Evolutionary conservation across 2,113 vertebrate genomes (phyloP).

Genomic region (Jacana jacana): DNA sequence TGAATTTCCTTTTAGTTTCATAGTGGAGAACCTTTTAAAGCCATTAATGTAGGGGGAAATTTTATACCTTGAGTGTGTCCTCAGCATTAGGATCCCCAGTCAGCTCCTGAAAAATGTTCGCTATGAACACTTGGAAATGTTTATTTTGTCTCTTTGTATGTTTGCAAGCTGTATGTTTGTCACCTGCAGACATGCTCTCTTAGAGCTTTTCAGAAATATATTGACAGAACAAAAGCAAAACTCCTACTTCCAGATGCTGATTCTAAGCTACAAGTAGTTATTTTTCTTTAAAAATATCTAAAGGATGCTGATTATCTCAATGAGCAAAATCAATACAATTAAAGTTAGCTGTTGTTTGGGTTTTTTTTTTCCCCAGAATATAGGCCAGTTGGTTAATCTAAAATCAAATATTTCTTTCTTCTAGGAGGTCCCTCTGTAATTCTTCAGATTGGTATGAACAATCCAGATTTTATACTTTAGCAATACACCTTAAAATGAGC

Average conservation of each 20-base stretch:
- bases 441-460: neutral
- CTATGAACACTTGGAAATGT: neutral
- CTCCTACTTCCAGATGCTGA: neutral
- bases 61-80: neutral
- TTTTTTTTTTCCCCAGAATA: neutral
- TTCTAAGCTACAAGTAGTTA: neutral
- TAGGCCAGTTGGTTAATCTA: neutral
- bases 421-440: neutral
- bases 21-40: neutral
- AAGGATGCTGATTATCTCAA: neutral
- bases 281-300: neutral
- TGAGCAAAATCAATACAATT: neutral
- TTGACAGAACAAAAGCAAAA: neutral
- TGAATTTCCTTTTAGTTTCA: neutral
- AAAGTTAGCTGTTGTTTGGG: accelerated
- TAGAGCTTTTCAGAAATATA: neutral
- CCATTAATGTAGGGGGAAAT: neutral
- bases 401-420: neutral
- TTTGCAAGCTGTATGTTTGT: no score
- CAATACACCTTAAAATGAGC: neutral
- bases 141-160: neutral
- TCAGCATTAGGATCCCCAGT: neutral
- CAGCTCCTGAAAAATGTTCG: neutral
- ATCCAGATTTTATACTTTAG: neutral
- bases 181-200: neutral